Evolutionary conservation across 2,797 vertebrate genomes (phyloP), one percentile per base, ranked within the genome.

Genomic region (Oryzias sinensis): DNA sequence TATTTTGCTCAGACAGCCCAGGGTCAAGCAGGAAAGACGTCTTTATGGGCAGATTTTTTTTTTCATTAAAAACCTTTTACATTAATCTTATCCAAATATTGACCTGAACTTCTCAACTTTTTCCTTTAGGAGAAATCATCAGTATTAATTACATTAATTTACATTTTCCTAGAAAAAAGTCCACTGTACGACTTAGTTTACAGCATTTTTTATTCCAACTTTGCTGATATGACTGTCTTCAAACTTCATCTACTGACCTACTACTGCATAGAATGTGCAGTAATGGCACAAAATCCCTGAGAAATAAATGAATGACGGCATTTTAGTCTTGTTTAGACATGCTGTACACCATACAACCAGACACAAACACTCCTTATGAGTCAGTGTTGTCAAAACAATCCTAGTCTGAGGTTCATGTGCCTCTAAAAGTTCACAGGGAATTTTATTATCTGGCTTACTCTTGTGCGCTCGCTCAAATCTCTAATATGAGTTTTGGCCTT

Each of bases 371-470:
- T 37, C 33, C 33, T 37, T 37, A 37, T 37, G 33, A 37, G 33
- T 37, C 33, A 37, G 33, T 37, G 56, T 76, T 77, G 82, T 76
- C 65, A 82, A 65, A 85, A 83, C 74, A 68, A 64, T 72, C 72
- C 65, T 49, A 44, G 49, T 72, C 52, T 4, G 11, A 63, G 66
- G 57, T 47, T 68, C 53, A 65, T 66, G 41, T 68, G 68, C 59
- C 70, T 76, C 73, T 70, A 54, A 63, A 83, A 77, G 64, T 69
- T 73, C 49, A 74, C 62, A 42, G 65, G 59, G 79, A 74, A 76
- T 74, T 68, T 33, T 72, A 45, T 81, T 68, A 72, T 85, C 74
- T 78, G 65, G 78, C 81, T 77, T 82, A 65, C 72, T 61, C 58
- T 53, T 53, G 45, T 59, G 55, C 53, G 65, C 58, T 53, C 24